phyloP scores from a whole-genome alignment of 53 echinoderm and acorn worm genomes.

The Holothuria leucospilota region DNA sequence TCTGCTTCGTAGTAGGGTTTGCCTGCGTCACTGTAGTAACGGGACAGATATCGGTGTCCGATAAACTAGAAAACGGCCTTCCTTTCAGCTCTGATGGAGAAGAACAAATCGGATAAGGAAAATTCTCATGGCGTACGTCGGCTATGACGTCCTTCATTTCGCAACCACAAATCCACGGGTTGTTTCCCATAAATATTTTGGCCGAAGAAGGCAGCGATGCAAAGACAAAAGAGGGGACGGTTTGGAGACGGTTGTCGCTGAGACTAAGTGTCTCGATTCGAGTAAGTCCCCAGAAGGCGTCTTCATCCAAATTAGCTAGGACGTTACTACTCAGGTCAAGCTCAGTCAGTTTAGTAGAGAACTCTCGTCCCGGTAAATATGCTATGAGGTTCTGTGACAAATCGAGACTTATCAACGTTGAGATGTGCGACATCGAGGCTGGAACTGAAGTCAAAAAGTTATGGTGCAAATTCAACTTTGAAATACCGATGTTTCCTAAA shows the following conservation, averaged over 20 bases:
- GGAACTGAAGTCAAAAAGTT: conserved; percentile 31
- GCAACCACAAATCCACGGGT: conserved; percentile 29
- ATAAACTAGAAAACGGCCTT: not conserved
- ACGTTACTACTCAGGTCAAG: conserved; percentile 3
- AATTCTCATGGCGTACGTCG: not conserved
- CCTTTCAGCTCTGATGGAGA: not conserved
- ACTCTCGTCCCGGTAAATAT: not conserved
- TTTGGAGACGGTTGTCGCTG: not conserved
- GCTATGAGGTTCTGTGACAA: conserved; percentile 23
- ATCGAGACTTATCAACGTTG: conserved; percentile 19
- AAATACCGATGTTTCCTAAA: not conserved
- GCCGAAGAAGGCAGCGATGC: not conserved
- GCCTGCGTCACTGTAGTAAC: not conserved
- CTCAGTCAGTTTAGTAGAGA: not conserved
- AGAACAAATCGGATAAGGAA: conserved; percentile 4
- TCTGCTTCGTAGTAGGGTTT: too few species aligned
- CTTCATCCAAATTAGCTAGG: not conserved
- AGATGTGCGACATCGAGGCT: conserved; percentile 10
- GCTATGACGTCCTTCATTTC: not conserved
- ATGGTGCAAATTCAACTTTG: conserved; percentile 23
- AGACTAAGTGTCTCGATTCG: not conserved
- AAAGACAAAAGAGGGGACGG: not conserved
- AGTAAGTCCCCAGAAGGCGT: conserved; percentile 1
- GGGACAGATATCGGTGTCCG: not conserved
- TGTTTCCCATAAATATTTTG: conserved; percentile 7